Base-by-base conservation (phyloP, 2,113 vertebrate species). In the Mobula birostris region DNA sequence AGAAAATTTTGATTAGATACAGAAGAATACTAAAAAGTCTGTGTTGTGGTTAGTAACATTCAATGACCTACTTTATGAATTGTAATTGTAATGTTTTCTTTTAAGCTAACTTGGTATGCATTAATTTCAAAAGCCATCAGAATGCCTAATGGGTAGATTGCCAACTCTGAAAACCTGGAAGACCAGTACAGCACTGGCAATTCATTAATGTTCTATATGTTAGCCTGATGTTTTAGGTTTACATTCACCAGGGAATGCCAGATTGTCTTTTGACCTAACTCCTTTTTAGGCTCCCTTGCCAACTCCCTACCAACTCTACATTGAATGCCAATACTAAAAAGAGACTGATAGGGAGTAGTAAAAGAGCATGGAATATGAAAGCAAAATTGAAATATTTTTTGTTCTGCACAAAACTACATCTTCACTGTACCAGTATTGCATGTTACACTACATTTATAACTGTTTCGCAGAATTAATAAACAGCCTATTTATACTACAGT, bases 11-110 rank as follows among this genome's bases (percentile, higher is more conserved):
- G 85, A 90, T 68, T 90, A 32, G 85, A 66, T 90, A 90, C 85
- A 90, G 85, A 66, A 66, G 85, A 63, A 90, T 90, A 90, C 7
- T 66, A 90, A 90, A 90, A 90, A 17, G 29, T 32, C 61, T 90
- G 29, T 36, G 61, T 66, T 14, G n/a, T 2, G 29, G 61, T 90
- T 90, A 90, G 63, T 90, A 68, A 90, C 40, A 66, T 66, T 90
- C 85, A 66, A 66, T 32, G 85, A 90, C 63, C 61, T 68, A 68
- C 17, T 90, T 90, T 90, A 36, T 66, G 85, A n/a, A 66, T 66
- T 32, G 85, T 66, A n/a, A 66, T 66, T 32, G 85, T 66, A 66
- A 66, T n/a, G 5, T 63, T 68, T 66, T 68, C 61, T 66, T 61
- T 61, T 29, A 90, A 88, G 61, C 83, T 15, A 63, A n/a, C 58